Evolutionary conservation across 2,888 invertebrate species (phyloP).

Genomic region (Elaeidobius kamerunicus): DNA sequence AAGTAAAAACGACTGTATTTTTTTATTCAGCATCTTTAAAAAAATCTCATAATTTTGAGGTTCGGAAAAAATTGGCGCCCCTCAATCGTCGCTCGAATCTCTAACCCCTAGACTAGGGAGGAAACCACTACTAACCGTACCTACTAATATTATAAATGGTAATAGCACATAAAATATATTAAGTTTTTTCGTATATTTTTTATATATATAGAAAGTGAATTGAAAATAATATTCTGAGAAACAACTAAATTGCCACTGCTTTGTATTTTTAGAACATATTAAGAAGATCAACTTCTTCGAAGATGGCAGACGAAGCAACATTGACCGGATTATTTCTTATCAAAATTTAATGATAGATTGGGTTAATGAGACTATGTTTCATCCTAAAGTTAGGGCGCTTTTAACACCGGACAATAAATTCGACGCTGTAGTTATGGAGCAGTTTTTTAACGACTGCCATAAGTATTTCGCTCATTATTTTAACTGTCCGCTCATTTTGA

Average conservation of each 20-base stretch:
- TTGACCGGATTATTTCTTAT: background rate
- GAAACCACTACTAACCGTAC: too few species aligned
- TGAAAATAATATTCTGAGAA: background rate
- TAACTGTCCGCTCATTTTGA: conserved; percentile 44
- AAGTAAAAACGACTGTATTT: too few species aligned
- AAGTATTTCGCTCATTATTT: conserved; percentile 46
- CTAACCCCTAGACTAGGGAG: too few species aligned
- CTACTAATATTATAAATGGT: too few species aligned
- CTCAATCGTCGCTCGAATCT: too few species aligned
- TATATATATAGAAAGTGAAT: too few species aligned
- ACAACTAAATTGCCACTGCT: background rate
- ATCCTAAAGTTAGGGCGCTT: conserved; percentile 36
- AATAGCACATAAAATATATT: too few species aligned
- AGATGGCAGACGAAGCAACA: background rate
- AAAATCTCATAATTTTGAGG: too few species aligned
- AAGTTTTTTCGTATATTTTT: too few species aligned
- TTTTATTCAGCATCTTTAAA: too few species aligned
- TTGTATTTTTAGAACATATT: background rate
- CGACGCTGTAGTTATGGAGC: conserved; percentile 50
- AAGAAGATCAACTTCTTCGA: conserved; percentile 2
- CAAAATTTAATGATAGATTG: conserved; percentile 5
- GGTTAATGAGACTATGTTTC: conserved; percentile 12
- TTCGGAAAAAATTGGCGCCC: too few species aligned
- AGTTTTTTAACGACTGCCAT: conserved; percentile 52
- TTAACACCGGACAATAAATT: conserved; percentile 44